These are phyloP conservation scores for Drymonia ruficornis DNA, from an alignment of 2,888 invertebrate species.

Conservation along the genomic window DNA sequence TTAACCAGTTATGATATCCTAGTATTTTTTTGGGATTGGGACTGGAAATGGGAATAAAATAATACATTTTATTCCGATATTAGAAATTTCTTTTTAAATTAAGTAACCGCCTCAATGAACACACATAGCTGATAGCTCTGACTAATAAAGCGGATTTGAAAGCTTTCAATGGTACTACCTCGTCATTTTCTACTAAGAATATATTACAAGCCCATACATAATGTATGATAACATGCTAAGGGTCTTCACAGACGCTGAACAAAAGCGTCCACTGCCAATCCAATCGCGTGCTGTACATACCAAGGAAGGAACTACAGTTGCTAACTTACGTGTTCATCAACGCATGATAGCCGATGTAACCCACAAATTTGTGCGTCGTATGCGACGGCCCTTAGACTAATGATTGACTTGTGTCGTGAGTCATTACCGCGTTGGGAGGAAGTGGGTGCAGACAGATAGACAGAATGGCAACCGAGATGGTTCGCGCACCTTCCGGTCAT, in stretches of 20 bases:
- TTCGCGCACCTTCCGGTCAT: slow-evolving; percentile 40
- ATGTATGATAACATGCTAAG: slow-evolving; percentile 13
- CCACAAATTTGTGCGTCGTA: too few relatives aligned
- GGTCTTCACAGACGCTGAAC: background rate
- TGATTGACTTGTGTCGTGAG: slow-evolving; percentile 32
- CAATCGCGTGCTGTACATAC: background rate
- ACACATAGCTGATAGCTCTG: too few relatives aligned
- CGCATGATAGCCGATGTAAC: too few relatives aligned
- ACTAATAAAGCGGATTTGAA: background rate
- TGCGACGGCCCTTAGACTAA: slow-evolving; percentile 7
- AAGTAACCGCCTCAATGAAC: too few relatives aligned
- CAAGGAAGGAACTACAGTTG: too few relatives aligned
- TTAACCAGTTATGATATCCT: too few relatives aligned
- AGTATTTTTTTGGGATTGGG: too few relatives aligned
- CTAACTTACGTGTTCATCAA: too few relatives aligned
- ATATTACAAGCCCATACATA: slow-evolving; percentile 15
- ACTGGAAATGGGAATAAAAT: too few relatives aligned
- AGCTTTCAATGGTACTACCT: slow-evolving; percentile 8
- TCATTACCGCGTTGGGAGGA: slow-evolving; percentile 39
- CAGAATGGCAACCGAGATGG: slow-evolving; percentile 26
- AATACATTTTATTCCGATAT: too few relatives aligned
- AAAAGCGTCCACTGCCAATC: background rate
- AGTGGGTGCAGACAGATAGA: slow-evolving; percentile 27
- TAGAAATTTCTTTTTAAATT: too few relatives aligned
- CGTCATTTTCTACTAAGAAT: slow-evolving; percentile 7